phyloP scores from a whole-genome alignment of 2,888 invertebrate species.

The Trachelus troglodyta region DNA sequence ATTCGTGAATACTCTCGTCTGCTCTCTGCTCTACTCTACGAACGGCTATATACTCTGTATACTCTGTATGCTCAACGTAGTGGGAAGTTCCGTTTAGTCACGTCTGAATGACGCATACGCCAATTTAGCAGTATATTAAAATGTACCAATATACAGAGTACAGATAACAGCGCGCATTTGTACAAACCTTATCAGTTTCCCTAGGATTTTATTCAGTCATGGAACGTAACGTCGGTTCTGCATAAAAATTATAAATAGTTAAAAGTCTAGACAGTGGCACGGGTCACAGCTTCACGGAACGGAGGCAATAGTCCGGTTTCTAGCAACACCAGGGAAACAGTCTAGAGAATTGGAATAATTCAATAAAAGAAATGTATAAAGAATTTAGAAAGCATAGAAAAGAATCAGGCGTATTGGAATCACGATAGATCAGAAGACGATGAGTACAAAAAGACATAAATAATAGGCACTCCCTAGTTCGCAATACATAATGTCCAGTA shows the following conservation, averaged over 20 bases:
- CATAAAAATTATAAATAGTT: not conserved
- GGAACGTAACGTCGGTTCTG: not conserved
- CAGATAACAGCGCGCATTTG: not conserved
- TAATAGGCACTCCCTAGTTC: slow-evolving; percentile 1
- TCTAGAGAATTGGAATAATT: not conserved
- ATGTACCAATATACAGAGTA: not conserved
- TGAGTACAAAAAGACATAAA: slow-evolving; percentile 2
- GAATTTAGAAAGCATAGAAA: not conserved
- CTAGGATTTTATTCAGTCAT: not conserved
- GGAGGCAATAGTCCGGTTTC: not conserved
- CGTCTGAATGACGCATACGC: slow-evolving; percentile 48
- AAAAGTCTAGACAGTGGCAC: not conserved
- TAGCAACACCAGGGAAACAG: not conserved
- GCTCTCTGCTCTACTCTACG: not conserved
- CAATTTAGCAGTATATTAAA: slow-evolving; percentile 31
- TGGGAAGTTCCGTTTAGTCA: slow-evolving; percentile 51
- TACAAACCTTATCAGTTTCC: not conserved
- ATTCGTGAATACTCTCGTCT: not conserved
- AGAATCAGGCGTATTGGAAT: not conserved
- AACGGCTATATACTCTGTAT: not conserved
- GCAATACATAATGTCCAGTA: not conserved
- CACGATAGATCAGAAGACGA: not conserved
- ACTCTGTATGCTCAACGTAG: not conserved
- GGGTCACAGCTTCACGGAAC: not conserved
- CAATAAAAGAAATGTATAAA: not conserved